phyloP scores from a whole-genome alignment of 2,113 vertebrate genomes.

The Chloroceryle aenea region DNA sequence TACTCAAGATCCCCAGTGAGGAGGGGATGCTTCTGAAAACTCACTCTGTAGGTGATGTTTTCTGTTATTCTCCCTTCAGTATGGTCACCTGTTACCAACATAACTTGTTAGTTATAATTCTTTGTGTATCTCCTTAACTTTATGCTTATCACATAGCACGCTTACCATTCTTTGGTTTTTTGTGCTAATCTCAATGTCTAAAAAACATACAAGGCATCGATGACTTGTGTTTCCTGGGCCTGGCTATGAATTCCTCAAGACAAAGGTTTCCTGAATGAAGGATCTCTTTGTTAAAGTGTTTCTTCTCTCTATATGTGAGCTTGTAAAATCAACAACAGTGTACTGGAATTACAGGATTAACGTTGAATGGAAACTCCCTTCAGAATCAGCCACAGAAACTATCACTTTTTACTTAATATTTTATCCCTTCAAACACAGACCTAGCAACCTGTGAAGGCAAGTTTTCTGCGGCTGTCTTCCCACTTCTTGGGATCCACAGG shows the following conservation, averaged over 20 bases:
- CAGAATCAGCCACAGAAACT: neutral
- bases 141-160: neutral
- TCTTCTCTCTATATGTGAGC: neutral
- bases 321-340: neutral
- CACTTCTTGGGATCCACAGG: neutral
- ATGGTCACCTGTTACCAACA: neutral
- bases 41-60: neutral
- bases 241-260: neutral
- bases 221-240: neutral
- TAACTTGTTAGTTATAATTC: neutral
- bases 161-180: neutral
- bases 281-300: neutral
- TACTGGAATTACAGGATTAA: neutral
- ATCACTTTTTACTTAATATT: neutral
- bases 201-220: neutral
- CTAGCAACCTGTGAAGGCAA: neutral
- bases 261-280: neutral
- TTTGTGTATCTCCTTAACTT: neutral
- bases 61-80: neutral
- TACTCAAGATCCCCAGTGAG: neutral
- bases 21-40: neutral
- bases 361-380: neutral
- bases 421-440: neutral
- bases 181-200: neutral
- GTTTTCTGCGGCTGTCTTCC: neutral